A percentile compares a stretch with the other conserved stretches of the same genome.
phyloP scores from a whole-genome alignment of 2,888 invertebrate species.

The Lingula anatina region DNA sequence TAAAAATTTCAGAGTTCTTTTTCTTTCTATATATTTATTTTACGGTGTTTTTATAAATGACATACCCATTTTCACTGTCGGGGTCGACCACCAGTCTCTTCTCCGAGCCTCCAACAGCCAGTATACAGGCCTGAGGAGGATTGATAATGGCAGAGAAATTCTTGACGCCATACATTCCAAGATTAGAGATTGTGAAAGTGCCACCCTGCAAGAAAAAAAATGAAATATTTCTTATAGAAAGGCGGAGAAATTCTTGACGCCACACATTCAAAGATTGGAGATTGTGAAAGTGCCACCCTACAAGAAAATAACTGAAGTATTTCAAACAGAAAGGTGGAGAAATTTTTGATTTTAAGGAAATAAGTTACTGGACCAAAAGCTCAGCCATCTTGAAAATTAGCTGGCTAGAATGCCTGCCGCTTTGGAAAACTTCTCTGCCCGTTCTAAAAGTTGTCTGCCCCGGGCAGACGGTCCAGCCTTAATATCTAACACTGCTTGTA shows the following conservation, averaged over 20 bases:
- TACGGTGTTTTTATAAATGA: conserved; percentile 7
- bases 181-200: conserved; percentile 87
- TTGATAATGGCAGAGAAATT: conserved; percentile 91
- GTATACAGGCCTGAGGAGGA: conserved; percentile 90
- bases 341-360: too few relatives aligned
- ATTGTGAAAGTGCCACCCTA: conserved; percentile 89
- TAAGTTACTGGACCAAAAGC: too few relatives aligned
- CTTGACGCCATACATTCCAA: conserved; percentile 90
- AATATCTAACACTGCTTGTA: too few relatives aligned
- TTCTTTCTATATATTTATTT: neutral
- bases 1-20: neutral
- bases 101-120: conserved; percentile 82
- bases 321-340: too few relatives aligned
- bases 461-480: too few relatives aligned
- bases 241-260: conserved; percentile 83
- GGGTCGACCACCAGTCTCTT: conserved; percentile 71
- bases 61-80: conserved; percentile 70
- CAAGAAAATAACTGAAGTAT: too few relatives aligned
- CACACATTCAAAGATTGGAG: conserved; percentile 94
- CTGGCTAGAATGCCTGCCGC: too few relatives aligned
- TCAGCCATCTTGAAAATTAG: too few relatives aligned
- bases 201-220: conserved; percentile 64
- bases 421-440: too few relatives aligned
- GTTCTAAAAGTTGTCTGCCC: too few relatives aligned
- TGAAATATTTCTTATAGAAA: too few relatives aligned